phyloP scores from a whole-genome alignment of 2,888 invertebrate species.

The Parnassius orleans region DNA sequence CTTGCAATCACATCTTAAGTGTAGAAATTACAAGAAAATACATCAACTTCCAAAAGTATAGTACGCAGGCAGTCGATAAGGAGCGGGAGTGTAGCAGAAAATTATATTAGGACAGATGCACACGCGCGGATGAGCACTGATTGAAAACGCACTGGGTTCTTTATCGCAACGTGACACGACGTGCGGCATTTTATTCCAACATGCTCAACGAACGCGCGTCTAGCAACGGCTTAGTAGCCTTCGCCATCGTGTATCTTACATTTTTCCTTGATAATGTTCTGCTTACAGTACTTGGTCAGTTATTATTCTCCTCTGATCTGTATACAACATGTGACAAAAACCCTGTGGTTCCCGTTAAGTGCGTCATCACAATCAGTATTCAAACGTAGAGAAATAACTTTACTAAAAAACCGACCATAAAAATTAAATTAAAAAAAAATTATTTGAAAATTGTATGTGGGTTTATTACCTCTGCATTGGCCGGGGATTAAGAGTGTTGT shows the following conservation, averaged over 20 bases:
- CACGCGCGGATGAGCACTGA: slow-evolving; percentile 55
- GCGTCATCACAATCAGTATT: too few species aligned
- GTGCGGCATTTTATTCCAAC: slow-evolving; percentile 21
- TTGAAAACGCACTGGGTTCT: slow-evolving; percentile 51
- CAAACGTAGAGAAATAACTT: too few species aligned
- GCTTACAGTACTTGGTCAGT: slow-evolving; percentile 92
- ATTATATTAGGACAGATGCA: slow-evolving; percentile 46
- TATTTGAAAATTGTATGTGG: too few species aligned
- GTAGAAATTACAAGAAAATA: too few species aligned
- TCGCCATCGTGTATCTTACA: slow-evolving; percentile 83
- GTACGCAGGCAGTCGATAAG: slow-evolving; percentile 17
- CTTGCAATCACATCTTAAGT: too few species aligned
- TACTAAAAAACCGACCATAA: too few species aligned
- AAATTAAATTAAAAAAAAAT: too few species aligned
- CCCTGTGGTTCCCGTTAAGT: too few species aligned
- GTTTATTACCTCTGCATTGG: too few species aligned
- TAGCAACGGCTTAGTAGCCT: slow-evolving; percentile 45
- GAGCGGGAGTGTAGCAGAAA: slow-evolving; percentile 43
- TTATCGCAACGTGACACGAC: slow-evolving; percentile 43
- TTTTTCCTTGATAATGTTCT: slow-evolving; percentile 92
- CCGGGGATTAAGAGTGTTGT: too few species aligned
- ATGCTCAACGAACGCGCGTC: slow-evolving; percentile 24
- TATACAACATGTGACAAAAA: too few species aligned
- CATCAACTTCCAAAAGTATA: neutral
- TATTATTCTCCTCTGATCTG: neutral